A percentile compares a stretch with the other conserved stretches of the same genome.
Evolutionary conservation across 1,140 invertebrate genomes (phyloP).

Genomic region (Temnothorax longispinosus): DNA sequence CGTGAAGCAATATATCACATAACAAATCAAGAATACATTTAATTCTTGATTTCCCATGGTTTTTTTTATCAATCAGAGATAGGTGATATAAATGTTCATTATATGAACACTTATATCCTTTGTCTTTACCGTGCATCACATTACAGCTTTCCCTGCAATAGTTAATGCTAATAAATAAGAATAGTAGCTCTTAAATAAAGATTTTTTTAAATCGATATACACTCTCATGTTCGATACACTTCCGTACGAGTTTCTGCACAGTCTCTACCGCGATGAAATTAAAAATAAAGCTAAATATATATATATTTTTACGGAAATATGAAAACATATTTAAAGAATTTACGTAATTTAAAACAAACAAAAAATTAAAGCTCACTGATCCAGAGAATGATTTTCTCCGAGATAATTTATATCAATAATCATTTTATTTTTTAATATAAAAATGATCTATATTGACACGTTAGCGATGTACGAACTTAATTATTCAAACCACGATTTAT

Average conservation of each 20-base stretch:
- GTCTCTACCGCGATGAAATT: neutral
- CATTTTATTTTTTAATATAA: neutral
- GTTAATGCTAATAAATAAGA: neutral
- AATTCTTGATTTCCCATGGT: neutral
- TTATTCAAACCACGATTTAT: slow-evolving; percentile 18
- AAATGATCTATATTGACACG: neutral
- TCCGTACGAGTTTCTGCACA: neutral
- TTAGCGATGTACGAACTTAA: neutral
- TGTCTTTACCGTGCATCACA: neutral
- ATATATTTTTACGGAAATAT: neutral
- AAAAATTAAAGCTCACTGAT: slow-evolving; percentile 8
- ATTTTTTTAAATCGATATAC: neutral
- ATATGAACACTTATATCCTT: neutral
- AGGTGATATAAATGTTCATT: neutral
- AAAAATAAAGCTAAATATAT: neutral
- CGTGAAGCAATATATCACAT: neutral
- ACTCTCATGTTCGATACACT: neutral
- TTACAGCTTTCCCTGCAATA: neutral
- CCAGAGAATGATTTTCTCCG: neutral
- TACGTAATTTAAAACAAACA: neutral
- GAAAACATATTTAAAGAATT: slow-evolving; percentile 17
- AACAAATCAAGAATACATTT: neutral
- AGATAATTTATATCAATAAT: slow-evolving; percentile 6
- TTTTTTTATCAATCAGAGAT: neutral
- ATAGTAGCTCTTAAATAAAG: neutral